Evolutionary conservation across 1,140 invertebrate species (phyloP), one percentile per base, ranked within the genome.

Genomic region (Wasmannia auropunctata): DNA sequence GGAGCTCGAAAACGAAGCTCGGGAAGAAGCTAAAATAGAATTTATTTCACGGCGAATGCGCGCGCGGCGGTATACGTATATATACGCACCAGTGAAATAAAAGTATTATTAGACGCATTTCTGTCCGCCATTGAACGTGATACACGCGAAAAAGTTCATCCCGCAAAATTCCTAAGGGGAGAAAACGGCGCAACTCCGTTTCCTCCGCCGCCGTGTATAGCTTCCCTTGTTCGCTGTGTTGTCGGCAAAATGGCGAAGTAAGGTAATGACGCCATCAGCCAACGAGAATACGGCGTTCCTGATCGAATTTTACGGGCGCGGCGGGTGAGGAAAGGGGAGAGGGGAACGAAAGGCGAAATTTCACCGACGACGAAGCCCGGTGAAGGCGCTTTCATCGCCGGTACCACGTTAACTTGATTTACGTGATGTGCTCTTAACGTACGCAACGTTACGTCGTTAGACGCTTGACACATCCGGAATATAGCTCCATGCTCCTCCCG

Each of bases 391-490:
- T 90, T 90, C 86, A 89, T 87, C 88, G 80, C 43, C n/a, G 74
- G 74, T 58, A 63, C 62, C 69, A 72, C 80, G 88, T 90, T 90
- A 90, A 89, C 88, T 85, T 84, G 74, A 84, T 90, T 90, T 90
- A 74, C 80, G 54, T 77, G 86, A 90, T 90, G 89, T 75, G 86
- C 88, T 83, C 69, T 67, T 80, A 90, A 90, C 67, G 67, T 89
- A 90, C 88, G 86, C 91, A 89, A 85, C 87, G 87, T 93, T 93
- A 93, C 86, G 83, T 92, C 87, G 88, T 92, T 92, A 91, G 81
- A 54, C 69, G 62, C 69, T 87, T 60, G 89, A 90, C 88, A 85
- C 87, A 70, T 46, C 62, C 80, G 46, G 70, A 85, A 80, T 87
- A 87, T 81, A 85, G 83, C 69, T 85, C 31, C 54, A 19, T 46